Base-by-base conservation (phyloP, 2,888 invertebrate species). In the Leucophenga maculata region DNA sequence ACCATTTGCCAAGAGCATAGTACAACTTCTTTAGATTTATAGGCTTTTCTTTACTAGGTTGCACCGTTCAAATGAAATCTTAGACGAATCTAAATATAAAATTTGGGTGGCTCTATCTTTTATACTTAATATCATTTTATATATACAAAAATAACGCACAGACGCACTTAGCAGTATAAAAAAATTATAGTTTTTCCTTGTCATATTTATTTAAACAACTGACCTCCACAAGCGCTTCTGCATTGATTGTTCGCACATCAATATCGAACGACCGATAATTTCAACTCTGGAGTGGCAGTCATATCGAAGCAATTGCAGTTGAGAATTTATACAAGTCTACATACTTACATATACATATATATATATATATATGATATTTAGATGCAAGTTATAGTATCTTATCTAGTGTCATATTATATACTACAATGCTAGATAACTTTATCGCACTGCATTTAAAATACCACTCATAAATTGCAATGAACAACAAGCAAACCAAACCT, bases 211-310 rank as follows among this genome's bases (percentile, higher is more conserved):
- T 75, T 68, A 77, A 81, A 75, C 83, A 79, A 84, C 86, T 86
- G 85, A 86, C 86, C 85, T 85, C 81, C 77, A 80, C 85, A 86
- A 84, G 78, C 68, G 72, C 73, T 83, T 84, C 77, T 77, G 68
- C 73, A 77, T 86, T 85, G 80, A 75, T 79, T 78, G 78, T 72
- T 73, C 64, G 75, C 68, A 69, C 73, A 78, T 39, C 67, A 44
- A 70, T 44, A 26, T 67, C 66, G 76, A 80, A 80, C 79, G 79
- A 80, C 80, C 80, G 82, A 80, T 80, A 78, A 67, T 32, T 22
- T 48, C 46, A 64, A 18, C 46, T 39, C 11, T 39, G 39, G 39
- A 39, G 39, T 39, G 39, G 39, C 8, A 39, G 39, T 1, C 31
- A 39, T 14, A 22, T 39, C 11, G 44, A 60, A 16, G 6, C 60